Percentiles rank a stretch among this genome's conserved stretches.
Conservation (phyloP, 2,797 vertebrate species). For the Toxotes lorentzi region DNA sequence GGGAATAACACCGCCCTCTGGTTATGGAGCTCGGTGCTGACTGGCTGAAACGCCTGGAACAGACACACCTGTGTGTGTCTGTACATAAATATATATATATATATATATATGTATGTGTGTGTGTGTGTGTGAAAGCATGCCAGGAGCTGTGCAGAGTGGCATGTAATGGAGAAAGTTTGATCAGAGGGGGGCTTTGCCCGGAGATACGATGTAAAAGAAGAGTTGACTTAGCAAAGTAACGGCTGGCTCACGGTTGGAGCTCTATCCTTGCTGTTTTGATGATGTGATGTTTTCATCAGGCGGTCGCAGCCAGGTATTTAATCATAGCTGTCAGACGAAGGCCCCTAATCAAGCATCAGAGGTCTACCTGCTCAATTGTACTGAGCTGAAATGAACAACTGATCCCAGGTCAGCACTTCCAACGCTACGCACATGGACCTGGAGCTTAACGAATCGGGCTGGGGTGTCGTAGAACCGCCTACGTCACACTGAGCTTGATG, state of each 20-base stretch:
- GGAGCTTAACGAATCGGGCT: neutral
- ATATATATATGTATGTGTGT: neutral
- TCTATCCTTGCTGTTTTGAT: conserved; percentile 53
- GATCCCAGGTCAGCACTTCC: conserved; percentile 56
- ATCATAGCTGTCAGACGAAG: conserved; percentile 72
- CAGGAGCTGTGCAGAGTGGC: conserved; percentile 64
- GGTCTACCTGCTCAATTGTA: conserved; percentile 48
- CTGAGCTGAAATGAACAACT: conserved; percentile 58
- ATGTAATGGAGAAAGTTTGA: conserved; percentile 70
- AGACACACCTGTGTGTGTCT: conserved; percentile 64
- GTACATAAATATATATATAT: too few species aligned
- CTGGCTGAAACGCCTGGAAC: conserved; percentile 67
- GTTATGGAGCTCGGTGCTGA: conserved; percentile 68
- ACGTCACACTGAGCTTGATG: conserved; percentile 29
- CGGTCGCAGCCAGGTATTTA: conserved; percentile 57
- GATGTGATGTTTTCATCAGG: conserved; percentile 66
- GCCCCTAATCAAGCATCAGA: conserved; percentile 59
- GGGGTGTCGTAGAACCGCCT: neutral
- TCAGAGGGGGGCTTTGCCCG: conserved; percentile 30
- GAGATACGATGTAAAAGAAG: conserved; percentile 38
- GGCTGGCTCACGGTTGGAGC: conserved; percentile 41
- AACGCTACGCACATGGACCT: neutral
- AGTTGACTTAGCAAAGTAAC: conserved; percentile 59
- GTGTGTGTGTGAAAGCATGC: conserved; percentile 14
- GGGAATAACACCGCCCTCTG: conserved; percentile 77